A percentile compares a stretch with the other conserved stretches of the same genome.
These are phyloP conservation scores for Drosophila fuyamai DNA, from an alignment of 1,140 invertebrate genomes.

Conservation along the genomic window DNA sequence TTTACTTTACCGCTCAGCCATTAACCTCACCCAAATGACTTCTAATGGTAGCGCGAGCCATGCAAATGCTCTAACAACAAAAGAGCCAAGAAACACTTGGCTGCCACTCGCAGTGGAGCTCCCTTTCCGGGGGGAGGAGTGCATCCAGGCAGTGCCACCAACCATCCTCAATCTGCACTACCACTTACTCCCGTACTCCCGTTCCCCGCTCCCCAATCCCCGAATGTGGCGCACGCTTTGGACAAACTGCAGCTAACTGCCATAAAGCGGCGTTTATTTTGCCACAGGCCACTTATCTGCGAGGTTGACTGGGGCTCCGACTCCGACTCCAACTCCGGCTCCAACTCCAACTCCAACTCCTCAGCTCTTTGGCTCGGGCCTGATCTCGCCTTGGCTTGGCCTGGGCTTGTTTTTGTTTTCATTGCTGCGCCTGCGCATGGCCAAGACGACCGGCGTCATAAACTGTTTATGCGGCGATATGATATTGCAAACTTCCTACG, in stretches of 20 bases:
- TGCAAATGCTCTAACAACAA: conserved; percentile 73
- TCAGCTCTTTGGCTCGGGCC: conserved; percentile 38
- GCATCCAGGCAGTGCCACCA: conserved; percentile 43
- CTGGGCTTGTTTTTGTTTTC: conserved; percentile 74
- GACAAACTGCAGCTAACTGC: conserved; percentile 80
- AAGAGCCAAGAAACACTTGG: conserved; percentile 60
- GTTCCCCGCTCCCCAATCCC: conserved; percentile 15
- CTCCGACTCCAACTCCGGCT: conserved; percentile 28
- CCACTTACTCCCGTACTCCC: conserved; percentile 13
- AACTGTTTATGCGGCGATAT: conserved; percentile 21
- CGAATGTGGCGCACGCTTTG: conserved; percentile 63
- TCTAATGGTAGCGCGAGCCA: conserved; percentile 81
- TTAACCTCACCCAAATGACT: conserved; percentile 74
- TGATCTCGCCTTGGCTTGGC: conserved; percentile 47
- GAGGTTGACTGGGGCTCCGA: conserved; percentile 56
- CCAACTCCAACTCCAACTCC: conserved; percentile 12
- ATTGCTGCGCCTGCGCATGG: conserved; percentile 60
- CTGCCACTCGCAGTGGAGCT: conserved; percentile 54
- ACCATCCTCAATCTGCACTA: conserved; percentile 32
- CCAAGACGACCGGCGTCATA: conserved; percentile 11
- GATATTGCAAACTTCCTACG: neutral
- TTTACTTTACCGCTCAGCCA: conserved; percentile 17
- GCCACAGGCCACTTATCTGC: conserved; percentile 81
- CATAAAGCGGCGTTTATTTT: conserved; percentile 83
- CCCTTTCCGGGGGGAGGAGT: conserved; percentile 47